Percentiles rank a stretch among this genome's conserved stretches.
These are phyloP conservation scores for Micronycteris hirsuta DNA, from an alignment of 2,113 vertebrate species.

Conservation along the genomic window DNA sequence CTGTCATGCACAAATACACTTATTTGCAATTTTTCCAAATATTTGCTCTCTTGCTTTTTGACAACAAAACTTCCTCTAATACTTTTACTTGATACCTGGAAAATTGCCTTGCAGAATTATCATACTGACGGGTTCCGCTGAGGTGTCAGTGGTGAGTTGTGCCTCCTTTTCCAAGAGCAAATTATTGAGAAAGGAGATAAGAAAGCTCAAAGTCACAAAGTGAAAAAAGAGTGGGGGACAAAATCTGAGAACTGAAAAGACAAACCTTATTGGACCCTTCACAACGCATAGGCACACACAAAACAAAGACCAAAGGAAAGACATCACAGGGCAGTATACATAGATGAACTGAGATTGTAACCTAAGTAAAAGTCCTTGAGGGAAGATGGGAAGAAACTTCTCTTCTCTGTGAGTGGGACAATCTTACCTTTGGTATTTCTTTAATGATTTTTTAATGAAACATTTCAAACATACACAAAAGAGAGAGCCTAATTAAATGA, in stretches of 20 bases:
- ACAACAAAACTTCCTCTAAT: not conserved
- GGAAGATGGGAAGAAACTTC: not conserved
- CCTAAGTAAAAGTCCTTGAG: not conserved
- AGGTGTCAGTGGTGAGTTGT: not conserved
- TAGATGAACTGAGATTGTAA: not conserved
- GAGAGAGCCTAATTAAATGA: not conserved
- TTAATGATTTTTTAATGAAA: not conserved
- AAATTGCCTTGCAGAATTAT: not conserved
- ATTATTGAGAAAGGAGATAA: not conserved
- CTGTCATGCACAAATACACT: not conserved
- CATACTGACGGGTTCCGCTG: not conserved
- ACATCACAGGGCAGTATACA: not conserved
- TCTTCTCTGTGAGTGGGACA: not conserved
- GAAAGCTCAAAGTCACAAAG: not conserved
- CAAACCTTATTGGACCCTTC: not conserved
- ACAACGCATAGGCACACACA: not conserved
- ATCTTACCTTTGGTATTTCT: not conserved
- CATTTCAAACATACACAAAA: not conserved
- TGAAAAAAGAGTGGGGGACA: fast-evolving
- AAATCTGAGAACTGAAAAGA: not conserved
- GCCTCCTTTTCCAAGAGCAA: not conserved
- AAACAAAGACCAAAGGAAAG: not conserved
- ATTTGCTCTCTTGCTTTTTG: not conserved
- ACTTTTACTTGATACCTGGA: not conserved
- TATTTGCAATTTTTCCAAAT: not conserved